phyloP scores from a whole-genome alignment of 1,140 invertebrate genomes.

The Bombus vancouverensis region DNA sequence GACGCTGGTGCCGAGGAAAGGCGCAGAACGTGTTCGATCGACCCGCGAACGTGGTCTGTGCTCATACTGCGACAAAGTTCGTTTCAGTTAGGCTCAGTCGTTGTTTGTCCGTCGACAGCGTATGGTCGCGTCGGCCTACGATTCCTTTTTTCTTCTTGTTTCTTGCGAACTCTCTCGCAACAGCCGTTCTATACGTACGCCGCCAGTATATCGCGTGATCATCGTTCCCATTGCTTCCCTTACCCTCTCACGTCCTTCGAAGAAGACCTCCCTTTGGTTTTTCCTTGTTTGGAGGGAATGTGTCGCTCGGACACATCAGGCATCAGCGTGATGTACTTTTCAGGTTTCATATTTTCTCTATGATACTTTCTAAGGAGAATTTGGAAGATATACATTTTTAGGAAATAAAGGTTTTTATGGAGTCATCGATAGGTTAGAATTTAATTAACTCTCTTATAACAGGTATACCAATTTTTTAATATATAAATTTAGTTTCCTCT shows the following conservation, averaged over 20 bases:
- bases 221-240: too few relatives aligned
- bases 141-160: background rate
- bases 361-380: too few relatives aligned
- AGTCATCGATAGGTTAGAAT: too few relatives aligned
- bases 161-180: background rate
- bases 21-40: conserved; percentile 78
- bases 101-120: conserved; percentile 58
- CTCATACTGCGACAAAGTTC: conserved; percentile 78
- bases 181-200: too few relatives aligned
- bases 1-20: conserved; percentile 46
- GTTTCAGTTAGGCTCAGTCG: conserved; percentile 75
- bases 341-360: background rate
- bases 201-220: too few relatives aligned
- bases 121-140: background rate
- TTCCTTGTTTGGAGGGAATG: background rate
- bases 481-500: too few relatives aligned
- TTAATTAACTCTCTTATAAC: too few relatives aligned
- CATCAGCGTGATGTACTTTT: background rate
- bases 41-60: conserved; percentile 74
- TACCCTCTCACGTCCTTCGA: too few relatives aligned
- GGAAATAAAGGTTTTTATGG: too few relatives aligned
- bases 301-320: background rate
- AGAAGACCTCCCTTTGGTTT: fast-evolving
- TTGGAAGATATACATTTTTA: fast-evolving
- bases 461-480: background rate